Conservation (phyloP, 1,140 invertebrate genomes). For the Kradibia gibbosae region DNA sequence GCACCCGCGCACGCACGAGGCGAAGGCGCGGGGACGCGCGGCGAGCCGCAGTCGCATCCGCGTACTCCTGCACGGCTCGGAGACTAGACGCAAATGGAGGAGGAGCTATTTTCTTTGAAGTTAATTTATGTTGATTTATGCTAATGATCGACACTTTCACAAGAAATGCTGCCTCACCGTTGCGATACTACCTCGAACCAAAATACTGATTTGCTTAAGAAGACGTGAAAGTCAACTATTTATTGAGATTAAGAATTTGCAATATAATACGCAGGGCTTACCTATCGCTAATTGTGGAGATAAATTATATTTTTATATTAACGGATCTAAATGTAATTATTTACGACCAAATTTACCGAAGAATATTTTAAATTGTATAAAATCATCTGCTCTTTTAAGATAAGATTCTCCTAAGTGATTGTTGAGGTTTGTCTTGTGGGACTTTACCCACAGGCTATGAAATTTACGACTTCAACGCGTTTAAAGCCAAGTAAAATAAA, state of each 20-base stretch:
- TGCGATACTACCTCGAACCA: not conserved
- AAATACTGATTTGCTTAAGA: conserved; percentile 9
- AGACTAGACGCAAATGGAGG: not conserved
- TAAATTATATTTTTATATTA: not conserved
- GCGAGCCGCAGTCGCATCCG: too few species aligned
- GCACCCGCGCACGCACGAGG: not conserved
- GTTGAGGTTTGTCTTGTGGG: not conserved
- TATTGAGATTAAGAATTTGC: not conserved
- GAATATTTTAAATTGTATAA: not conserved
- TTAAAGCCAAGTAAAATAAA: conserved; percentile 3
- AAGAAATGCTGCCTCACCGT: not conserved
- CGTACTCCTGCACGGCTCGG: too few species aligned
- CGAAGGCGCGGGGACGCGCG: not conserved
- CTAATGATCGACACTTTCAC: conserved; percentile 19
- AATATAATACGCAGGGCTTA: not conserved
- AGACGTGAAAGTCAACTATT: conserved; percentile 15
- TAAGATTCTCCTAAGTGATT: conserved; percentile 14
- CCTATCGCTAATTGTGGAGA: not conserved
- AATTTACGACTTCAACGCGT: not conserved
- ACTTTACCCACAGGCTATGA: not conserved
- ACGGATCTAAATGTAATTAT: not conserved
- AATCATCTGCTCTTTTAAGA: not conserved
- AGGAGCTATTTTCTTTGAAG: conserved; percentile 2
- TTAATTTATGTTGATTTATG: conserved; percentile 40
- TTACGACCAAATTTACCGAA: not conserved